Evolutionary conservation across 2,888 invertebrate genomes (phyloP).

Genomic region (Patella ulyssiponensis): DNA sequence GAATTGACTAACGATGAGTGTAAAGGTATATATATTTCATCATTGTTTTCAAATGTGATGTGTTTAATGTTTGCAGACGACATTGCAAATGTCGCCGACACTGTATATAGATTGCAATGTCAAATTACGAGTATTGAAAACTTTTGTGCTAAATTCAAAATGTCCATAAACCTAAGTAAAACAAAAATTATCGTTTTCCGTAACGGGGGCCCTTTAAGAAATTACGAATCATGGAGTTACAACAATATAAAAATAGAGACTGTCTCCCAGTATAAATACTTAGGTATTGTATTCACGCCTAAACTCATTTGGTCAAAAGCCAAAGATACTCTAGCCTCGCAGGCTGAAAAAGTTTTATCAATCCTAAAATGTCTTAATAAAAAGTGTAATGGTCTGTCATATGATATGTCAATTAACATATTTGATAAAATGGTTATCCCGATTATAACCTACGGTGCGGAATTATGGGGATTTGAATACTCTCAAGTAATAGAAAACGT

Average conservation of each 20-base stretch:
- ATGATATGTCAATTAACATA: not conserved
- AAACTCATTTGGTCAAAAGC: conserved; percentile 16
- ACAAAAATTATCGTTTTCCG: not conserved
- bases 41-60: too few relatives aligned
- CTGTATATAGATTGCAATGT: conserved; percentile 6
- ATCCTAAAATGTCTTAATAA: not conserved
- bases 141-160: conserved; percentile 14
- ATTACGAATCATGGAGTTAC: conserved; percentile 1
- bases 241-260: not conserved
- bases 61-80: too few relatives aligned
- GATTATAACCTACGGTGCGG: not conserved
- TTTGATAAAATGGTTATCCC: conserved; percentile 7
- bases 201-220: not conserved
- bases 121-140: conserved; percentile 21
- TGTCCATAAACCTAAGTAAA: conserved; percentile 11
- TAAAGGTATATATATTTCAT: too few relatives aligned
- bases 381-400: not conserved
- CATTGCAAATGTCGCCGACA: conserved; percentile 21
- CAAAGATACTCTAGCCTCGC: not conserved
- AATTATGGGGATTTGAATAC: conserved; percentile 2
- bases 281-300: conserved; percentile 20
- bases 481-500: conserved; percentile 10
- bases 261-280: not conserved
- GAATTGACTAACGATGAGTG: too few relatives aligned
- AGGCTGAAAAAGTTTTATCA: conserved; percentile 24